These are phyloP conservation scores for Drosophila antonietae DNA, from an alignment of 2,888 invertebrate species.

Conservation along the genomic window DNA sequence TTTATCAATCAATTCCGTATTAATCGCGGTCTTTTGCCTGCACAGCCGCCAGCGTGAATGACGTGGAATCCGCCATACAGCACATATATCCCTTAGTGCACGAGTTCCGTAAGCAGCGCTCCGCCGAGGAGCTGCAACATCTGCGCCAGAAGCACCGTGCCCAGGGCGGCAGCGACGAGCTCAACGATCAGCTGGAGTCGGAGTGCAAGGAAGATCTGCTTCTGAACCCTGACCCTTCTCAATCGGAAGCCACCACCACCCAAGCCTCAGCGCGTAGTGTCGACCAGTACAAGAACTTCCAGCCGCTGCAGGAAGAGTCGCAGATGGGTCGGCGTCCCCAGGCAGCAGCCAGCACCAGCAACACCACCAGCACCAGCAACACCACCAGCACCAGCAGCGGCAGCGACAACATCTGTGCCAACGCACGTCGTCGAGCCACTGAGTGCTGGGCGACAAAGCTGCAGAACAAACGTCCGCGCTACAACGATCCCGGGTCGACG, in stretches of 20 bases:
- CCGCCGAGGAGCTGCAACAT: constrained; percentile 87
- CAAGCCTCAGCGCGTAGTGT: not conserved
- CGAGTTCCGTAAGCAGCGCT: constrained; percentile 94
- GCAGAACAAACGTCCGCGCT: constrained; percentile 68
- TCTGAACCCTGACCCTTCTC: constrained; percentile 38
- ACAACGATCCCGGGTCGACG: constrained; percentile 52
- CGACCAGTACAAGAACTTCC: constrained; percentile 29
- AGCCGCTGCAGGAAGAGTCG: constrained; percentile 32
- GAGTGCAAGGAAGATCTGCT: constrained; percentile 31
- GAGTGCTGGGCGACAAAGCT: constrained; percentile 67
- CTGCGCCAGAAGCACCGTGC: constrained; percentile 83
- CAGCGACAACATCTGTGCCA: constrained; percentile 66
- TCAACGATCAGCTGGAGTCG: constrained; percentile 24
- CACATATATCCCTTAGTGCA: constrained; percentile 97
- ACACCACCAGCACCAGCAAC: too few species aligned
- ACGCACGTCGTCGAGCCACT: constrained; percentile 68
- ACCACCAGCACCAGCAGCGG: constrained; percentile 20
- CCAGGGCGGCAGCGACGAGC: constrained; percentile 32
- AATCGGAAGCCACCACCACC: constrained; percentile 16
- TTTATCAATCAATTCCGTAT: not conserved
- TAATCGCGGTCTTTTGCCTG: constrained; percentile 77
- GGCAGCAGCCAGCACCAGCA: too few species aligned
- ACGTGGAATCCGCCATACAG: constrained; percentile 95
- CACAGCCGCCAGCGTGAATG: constrained; percentile 96
- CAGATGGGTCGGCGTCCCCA: constrained; percentile 42